phyloP scores from a whole-genome alignment of 1,140 invertebrate genomes.

The Penaeus indicus region DNA sequence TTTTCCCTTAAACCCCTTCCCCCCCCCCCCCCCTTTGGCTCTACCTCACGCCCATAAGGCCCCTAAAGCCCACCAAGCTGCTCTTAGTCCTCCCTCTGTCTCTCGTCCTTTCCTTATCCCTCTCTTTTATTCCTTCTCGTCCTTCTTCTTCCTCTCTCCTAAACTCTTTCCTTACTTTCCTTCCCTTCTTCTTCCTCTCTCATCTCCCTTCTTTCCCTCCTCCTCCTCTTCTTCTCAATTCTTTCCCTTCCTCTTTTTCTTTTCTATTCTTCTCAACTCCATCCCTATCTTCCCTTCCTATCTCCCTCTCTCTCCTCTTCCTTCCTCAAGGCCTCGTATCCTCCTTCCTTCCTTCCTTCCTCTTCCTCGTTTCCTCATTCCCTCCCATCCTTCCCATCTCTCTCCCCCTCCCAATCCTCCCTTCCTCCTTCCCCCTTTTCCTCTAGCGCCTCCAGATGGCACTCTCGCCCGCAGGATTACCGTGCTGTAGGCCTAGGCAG shows the following conservation, averaged over 20 bases:
- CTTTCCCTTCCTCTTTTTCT: not conserved
- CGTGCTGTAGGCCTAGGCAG: slow-evolving; percentile 30
- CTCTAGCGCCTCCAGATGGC: slow-evolving; percentile 28
- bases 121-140: no score
- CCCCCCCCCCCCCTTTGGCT: no score
- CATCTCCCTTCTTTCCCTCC: not conserved
- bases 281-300: not conserved
- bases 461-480: slow-evolving; percentile 51
- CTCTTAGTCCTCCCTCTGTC: no score
- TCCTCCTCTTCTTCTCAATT: no score
- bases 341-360: not conserved
- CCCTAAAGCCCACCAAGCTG: no score
- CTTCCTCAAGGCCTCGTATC: not conserved
- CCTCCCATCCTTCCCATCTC: not conserved
- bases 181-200: not conserved
- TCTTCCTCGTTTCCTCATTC: not conserved
- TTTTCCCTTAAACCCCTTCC: no score
- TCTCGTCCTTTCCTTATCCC: no score
- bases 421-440: not conserved
- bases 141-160: no score
- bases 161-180: no score
- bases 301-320: not conserved
- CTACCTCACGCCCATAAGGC: no score
- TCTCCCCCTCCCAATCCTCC: not conserved
- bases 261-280: not conserved